Base-by-base conservation (phyloP, 2,797 vertebrate genomes). In the Smutsia temminckii region DNA sequence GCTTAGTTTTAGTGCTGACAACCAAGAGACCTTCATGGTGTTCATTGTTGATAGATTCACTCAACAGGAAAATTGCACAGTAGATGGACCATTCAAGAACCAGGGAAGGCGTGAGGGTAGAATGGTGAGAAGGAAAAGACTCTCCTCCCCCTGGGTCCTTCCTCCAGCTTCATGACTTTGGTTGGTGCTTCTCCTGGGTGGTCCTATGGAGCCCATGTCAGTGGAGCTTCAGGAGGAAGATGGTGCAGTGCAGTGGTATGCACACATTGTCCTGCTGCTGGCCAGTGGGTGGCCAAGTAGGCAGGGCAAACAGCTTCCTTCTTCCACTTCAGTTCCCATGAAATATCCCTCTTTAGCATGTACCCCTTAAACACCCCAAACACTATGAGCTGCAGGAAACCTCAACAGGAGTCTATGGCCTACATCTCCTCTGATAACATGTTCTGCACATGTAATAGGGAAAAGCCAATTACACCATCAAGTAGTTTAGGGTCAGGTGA, bases 71-170 rank as follows among this genome's bases (percentile, higher is more conserved):
- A 88, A 91, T 3, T 32, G 18, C 63, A 8, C 5, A 27, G 23
- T 6, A 16, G 4, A 75, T 7, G 78, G 53, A 46, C 78, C 32
- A 37, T 25, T 68, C 42, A 20, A 66, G n/a, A 69, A 42, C 29
- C 68, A 88, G 51, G n/a, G 66, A 81, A 1, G 20, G n/a, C 8
- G n/a, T 29, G 16, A 37, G 10, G 37, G 12, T 29, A 40, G 46
- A 74, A 63, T n/a, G 46, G 29, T 17, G 51, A 93, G 84, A 55
- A 89, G 42, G 32, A 64, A 66, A 84, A 72, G 25, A 46, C 53
- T 57, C 40, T 72, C 40, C 64, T 77, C 18, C 7, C 3, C 1
- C 6, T 23, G 29, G n/a, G 16, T 53, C 40, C 71, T 66, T 21
- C 27, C 23, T 80, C 42, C 5, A 42, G 17, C 23, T 72, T 68